Evolutionary conservation across 2,113 vertebrate genomes (phyloP).

Genomic region (Cyprinus carpio): DNA sequence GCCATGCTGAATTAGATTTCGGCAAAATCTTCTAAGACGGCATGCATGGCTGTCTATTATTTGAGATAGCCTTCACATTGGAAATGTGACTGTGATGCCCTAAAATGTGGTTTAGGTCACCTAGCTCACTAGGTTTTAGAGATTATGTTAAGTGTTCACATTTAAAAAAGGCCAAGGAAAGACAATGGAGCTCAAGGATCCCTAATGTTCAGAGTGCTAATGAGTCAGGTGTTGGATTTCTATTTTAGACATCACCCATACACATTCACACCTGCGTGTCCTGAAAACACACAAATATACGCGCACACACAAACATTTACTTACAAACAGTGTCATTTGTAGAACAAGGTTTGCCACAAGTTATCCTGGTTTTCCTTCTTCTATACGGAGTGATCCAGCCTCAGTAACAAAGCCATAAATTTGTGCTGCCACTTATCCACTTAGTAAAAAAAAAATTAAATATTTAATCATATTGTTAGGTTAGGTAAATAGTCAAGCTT

Average conservation of each 20-base stretch:
- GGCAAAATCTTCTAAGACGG: too few relatives aligned
- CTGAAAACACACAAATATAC: conserved; percentile 58
- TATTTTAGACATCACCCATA: conserved; percentile 63
- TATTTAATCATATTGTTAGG: conserved; percentile 57
- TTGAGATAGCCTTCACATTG: not conserved
- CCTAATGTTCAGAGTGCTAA: conserved; percentile 52
- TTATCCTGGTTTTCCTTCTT: conserved; percentile 17
- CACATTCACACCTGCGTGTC: conserved; percentile 68
- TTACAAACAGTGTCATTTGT: conserved; percentile 50
- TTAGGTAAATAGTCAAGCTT: conserved; percentile 62
- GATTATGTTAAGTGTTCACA: not conserved
- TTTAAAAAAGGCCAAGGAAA: not conserved
- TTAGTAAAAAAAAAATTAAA: conserved; percentile 47
- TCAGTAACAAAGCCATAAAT: not conserved
- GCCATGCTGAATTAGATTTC: too few relatives aligned
- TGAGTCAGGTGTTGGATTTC: conserved; percentile 59
- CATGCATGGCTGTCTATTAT: too few relatives aligned
- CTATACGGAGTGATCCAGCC: conserved; percentile 41
- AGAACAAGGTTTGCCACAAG: conserved; percentile 56
- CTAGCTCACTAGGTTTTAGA: not conserved
- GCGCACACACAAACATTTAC: conserved; percentile 54
- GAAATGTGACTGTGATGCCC: not conserved
- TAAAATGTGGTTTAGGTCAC: not conserved
- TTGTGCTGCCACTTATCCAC: not conserved
- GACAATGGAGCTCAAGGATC: conserved; percentile 9